These are phyloP conservation scores for Sarcophaga variegata DNA, from an alignment of 2,888 invertebrate genomes.

Conservation along the genomic window DNA sequence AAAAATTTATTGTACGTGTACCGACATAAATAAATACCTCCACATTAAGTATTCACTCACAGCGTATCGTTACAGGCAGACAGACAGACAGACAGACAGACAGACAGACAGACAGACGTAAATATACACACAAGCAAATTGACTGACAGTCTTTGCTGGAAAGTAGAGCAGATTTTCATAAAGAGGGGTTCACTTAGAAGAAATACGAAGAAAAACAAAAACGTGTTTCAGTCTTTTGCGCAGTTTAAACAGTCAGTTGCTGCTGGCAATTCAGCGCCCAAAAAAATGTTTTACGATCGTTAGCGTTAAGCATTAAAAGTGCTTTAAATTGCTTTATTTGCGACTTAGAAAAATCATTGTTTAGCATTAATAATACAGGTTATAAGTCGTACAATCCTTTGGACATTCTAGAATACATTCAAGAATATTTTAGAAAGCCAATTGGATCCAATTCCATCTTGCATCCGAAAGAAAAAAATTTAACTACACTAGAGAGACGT, in stretches of 20 bases:
- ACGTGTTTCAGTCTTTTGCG: conserved; percentile 18
- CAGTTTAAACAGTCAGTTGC: conserved; percentile 32
- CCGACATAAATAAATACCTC: conserved; percentile 21
- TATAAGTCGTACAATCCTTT: too few relatives aligned
- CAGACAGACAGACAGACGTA: neutral
- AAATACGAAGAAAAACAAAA: neutral
- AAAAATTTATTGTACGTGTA: conserved; percentile 15
- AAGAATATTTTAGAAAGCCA: too few relatives aligned
- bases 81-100: neutral
- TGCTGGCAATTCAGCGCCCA: neutral
- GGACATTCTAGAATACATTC: too few relatives aligned
- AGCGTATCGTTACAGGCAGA: neutral
- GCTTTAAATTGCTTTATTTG: too few relatives aligned
- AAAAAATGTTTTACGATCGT: conserved; percentile 42
- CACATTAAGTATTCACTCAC: neutral
- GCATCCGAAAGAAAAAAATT: too few relatives aligned
- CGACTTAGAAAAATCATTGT: too few relatives aligned
- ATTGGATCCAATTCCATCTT: too few relatives aligned
- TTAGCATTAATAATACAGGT: too few relatives aligned
- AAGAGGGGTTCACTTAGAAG: conserved; percentile 52
- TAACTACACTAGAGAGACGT: too few relatives aligned
- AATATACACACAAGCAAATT: too few relatives aligned
- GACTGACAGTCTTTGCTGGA: neutral
- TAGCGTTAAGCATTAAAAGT: conserved; percentile 4
- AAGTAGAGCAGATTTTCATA: conserved; percentile 30